Percentiles rank a stretch among this genome's conserved stretches.
These are phyloP conservation scores for Eubasilissa regina DNA, from an alignment of 1,140 invertebrate species.

Conservation along the genomic window DNA sequence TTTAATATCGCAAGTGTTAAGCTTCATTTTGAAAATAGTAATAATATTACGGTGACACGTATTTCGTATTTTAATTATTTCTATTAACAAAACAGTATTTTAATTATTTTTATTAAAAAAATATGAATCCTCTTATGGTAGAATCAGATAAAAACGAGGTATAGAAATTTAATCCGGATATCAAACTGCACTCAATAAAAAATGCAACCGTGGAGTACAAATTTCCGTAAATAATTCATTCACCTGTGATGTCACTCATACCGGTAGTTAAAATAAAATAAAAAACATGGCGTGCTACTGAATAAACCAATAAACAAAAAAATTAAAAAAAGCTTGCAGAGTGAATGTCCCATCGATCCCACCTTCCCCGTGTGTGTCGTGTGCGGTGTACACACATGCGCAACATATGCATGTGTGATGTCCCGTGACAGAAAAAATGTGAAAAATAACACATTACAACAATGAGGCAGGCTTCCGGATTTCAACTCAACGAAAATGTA, in stretches of 20 bases:
- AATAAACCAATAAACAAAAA: slow-evolving; percentile 23
- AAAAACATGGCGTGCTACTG: slow-evolving; percentile 24
- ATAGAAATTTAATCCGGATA: too few relatives aligned
- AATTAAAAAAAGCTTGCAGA: slow-evolving; percentile 3
- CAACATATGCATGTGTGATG: background rate
- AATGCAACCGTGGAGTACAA: too few relatives aligned
- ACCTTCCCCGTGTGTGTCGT: background rate
- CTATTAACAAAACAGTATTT: too few relatives aligned
- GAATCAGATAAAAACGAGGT: too few relatives aligned
- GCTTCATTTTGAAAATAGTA: too few relatives aligned
- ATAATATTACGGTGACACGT: too few relatives aligned
- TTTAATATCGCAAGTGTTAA: too few relatives aligned
- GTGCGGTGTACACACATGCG: background rate
- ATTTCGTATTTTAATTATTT: too few relatives aligned
- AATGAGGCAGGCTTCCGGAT: slow-evolving; percentile 13
- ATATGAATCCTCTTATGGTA: too few relatives aligned
- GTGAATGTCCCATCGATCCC: slow-evolving; percentile 24
- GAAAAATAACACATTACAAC: slow-evolving; percentile 26
- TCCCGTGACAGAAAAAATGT: slow-evolving; percentile 20
- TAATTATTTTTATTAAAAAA: too few relatives aligned
- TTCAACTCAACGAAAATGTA: too few relatives aligned
- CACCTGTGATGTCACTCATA: background rate
- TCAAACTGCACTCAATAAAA: too few relatives aligned
- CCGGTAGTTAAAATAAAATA: background rate
- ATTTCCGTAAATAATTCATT: background rate